Evolutionary conservation across 2,113 vertebrate genomes (phyloP).

Genomic region (Otus sunia): DNA sequence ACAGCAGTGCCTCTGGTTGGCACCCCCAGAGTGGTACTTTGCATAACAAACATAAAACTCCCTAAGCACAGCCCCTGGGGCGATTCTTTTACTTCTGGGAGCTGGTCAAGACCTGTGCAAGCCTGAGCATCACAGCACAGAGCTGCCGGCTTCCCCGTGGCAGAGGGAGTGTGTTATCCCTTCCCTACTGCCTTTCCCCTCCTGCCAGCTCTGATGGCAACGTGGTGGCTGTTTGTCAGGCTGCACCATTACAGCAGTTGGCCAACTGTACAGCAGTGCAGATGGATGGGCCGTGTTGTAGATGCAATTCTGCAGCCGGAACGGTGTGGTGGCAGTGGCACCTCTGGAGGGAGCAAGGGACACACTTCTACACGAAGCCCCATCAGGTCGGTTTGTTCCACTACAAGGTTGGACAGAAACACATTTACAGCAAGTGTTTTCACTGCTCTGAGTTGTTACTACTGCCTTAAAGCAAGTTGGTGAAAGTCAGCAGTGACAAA

Average conservation of each 20-base stretch:
- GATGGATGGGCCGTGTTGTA: rapidly evolving
- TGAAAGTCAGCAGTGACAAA: neutral
- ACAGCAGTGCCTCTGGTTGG: neutral
- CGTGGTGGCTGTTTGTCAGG: neutral
- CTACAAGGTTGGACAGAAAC: neutral
- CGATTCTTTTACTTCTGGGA: neutral
- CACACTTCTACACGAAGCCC: neutral
- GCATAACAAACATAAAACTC: neutral
- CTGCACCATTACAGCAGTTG: neutral
- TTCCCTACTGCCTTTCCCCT: neutral
- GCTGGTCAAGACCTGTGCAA: neutral
- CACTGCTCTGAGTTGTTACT: neutral
- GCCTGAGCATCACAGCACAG: neutral
- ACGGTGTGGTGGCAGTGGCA: neutral
- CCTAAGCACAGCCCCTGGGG: neutral
- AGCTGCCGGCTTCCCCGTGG: neutral
- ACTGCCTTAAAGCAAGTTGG: neutral
- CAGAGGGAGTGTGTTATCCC: neutral
- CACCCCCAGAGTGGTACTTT: neutral
- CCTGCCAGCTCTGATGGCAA: neutral
- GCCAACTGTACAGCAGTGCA: rapidly evolving
- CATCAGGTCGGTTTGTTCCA: neutral
- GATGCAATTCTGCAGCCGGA: neutral
- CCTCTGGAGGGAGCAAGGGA: neutral
- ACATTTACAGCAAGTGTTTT: too few relatives aligned